Conservation (phyloP, 2,113 vertebrate genomes). For the Synodontis membranacea region DNA sequence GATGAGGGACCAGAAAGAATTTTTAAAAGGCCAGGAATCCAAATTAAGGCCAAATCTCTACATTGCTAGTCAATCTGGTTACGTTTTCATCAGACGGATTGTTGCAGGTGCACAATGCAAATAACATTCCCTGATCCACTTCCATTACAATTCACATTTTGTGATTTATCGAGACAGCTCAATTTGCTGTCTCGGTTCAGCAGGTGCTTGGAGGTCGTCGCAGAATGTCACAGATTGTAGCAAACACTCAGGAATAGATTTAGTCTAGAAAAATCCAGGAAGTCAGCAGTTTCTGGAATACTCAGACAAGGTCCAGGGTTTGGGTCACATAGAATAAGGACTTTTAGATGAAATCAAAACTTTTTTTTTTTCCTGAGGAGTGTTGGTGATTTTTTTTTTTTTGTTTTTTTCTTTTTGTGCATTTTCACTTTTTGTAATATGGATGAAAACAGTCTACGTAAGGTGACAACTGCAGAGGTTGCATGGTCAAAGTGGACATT, state of each 20-base stretch:
- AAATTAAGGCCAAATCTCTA: too few species aligned
- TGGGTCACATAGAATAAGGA: not conserved
- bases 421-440: not conserved
- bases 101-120: not conserved
- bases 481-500: not conserved
- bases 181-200: not conserved
- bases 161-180: not conserved
- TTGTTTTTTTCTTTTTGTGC: too few species aligned
- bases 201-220: not conserved
- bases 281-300: not conserved
- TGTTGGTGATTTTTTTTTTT: not conserved
- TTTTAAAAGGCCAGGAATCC: too few species aligned
- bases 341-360: not conserved
- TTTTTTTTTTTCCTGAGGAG: not conserved
- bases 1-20: not conserved
- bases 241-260: not conserved
- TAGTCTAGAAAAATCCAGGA: not conserved
- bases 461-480: not conserved
- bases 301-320: not conserved
- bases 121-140: not conserved
- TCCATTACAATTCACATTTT: not conserved
- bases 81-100: too few species aligned
- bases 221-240: not conserved
- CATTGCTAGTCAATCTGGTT: too few species aligned
- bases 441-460: not conserved